Base-by-base conservation (phyloP, 2,888 invertebrate species). In the Lasius fuliginosus region DNA sequence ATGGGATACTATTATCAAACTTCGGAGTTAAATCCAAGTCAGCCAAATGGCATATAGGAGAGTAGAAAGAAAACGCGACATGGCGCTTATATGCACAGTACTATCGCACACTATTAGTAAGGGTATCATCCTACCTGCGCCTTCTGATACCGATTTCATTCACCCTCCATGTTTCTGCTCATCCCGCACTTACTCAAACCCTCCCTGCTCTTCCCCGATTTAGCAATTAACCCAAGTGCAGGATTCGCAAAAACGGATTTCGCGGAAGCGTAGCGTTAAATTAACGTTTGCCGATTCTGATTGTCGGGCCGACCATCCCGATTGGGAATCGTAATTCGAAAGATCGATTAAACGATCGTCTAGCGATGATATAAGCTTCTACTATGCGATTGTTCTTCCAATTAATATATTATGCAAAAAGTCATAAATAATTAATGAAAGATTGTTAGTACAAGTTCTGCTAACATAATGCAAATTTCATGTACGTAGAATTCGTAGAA, bases 201-300 rank as follows among this genome's bases (percentile, higher is more conserved):
- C 77, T 74, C 74, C 64, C 15, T 53, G 62, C 40, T 49, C 27
- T 84, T 36, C 8, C 53, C 85, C 86, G 86, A 83, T 83, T 87
- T 82, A 88, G 91, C 91, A 92, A 93, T 93, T 91, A 92, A 92
- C 87, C 90, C 88, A 86, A 91, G 90, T 87, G 86, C 82, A 86
- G 90, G 87, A 92, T 90, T 89, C 87, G 91, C 89, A 93, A 93
- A 93, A 93, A 93, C 91, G 92, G 91, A 93, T 93, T 92, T 92
- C 92, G 92, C 92, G 90, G 90, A 92, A 93, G 91, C 91, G 91
- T 93, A 90, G 92, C 93, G 94, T 94, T 94, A 93, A 94, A 94
- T 93, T 94, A 93, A 94, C 92, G 93, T 93, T 94, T 90, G 91
- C 90, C 84, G 88, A 90, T 89, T 91, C 90, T 92, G 94, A 93